Evolutionary conservation across 1,140 invertebrate species (phyloP), one percentile per base, ranked within the genome.

Genomic region (Vollenhovia emeryi): DNA sequence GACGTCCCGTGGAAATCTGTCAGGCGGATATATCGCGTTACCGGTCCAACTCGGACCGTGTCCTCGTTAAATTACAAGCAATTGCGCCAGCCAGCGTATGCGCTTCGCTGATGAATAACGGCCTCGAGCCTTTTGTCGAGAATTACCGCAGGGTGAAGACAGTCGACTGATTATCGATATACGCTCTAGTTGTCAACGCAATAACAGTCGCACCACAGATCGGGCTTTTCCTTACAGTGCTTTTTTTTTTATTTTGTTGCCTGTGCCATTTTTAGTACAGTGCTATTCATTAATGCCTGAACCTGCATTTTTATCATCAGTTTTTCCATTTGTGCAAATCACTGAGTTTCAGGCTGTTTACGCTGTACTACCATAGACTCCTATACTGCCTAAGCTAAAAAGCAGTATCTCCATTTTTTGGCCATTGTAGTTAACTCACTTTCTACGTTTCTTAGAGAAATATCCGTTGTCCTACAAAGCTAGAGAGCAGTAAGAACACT

Each of bases 11-110:
- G 78, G 52, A 82, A 73, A 73, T 59, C 50, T 73, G 69, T 62
- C 84, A 64, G 21, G 40, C 21, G 75, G 52, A 85, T 59, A 80
- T 80, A 80, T 69, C 75, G 62, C 84, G 62, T 80, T 85, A 68
- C 60, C 76, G 60, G 45, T 79, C 75, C 43, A 62, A 48, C 24
- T 78, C 62, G 30, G 62, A 52, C 75, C 15, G 40, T 59, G 60
- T 80, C 76, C 50, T 48, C 50, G 76, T 85, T 80, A 80, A 80
- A 80, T 85, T 80, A 85, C 75, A 85, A 57, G 75, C 84, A 66
- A 80, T 69, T 50, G 33, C 60, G 62, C 13, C 40, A 33, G 13
- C 9, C 27, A n/a, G n/a, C 27, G 75, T 33, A 43, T 80, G 21
- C 48, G 59, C 40, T 30, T 60, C 69, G 78, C 74, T 43, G 84